Evolutionary conservation across 2,797 vertebrate genomes (phyloP).

Genomic region (Agapornis canus): DNA sequence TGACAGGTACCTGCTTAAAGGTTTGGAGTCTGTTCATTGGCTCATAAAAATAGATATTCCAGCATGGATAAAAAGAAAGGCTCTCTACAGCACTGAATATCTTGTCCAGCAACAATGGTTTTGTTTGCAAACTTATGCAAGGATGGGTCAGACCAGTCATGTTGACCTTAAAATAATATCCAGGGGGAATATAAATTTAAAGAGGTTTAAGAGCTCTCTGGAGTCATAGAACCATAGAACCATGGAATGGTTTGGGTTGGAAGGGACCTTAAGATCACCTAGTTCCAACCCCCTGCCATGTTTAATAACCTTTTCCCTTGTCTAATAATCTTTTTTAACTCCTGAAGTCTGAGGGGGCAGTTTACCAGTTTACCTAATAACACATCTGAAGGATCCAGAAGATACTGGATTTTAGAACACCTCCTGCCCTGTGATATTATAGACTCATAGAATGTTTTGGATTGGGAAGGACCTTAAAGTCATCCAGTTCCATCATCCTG

Average conservation of each 20-base stretch:
- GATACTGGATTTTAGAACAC: neutral
- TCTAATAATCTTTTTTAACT: neutral
- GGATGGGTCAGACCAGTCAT: neutral
- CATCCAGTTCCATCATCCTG: too few relatives aligned
- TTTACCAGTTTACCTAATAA: neutral
- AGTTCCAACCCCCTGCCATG: too few relatives aligned
- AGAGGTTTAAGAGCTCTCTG: neutral
- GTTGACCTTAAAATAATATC: neutral
- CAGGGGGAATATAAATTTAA: neutral
- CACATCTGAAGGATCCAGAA: neutral
- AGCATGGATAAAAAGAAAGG: neutral
- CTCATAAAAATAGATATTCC: neutral
- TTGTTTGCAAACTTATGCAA: neutral
- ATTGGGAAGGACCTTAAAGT: too few relatives aligned
- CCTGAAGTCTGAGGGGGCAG: neutral
- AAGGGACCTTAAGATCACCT: too few relatives aligned
- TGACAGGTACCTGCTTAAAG: conserved; percentile 83
- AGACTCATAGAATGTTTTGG: too few relatives aligned
- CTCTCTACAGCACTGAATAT: neutral
- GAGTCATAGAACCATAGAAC: neutral
- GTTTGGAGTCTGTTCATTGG: neutral
- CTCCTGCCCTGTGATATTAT: too few relatives aligned
- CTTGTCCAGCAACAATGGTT: neutral
- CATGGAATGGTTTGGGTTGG: neutral
- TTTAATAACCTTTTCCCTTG: neutral